Evolutionary conservation across 2,888 invertebrate genomes (phyloP).

Genomic region (Tromatobia lineatoria): DNA sequence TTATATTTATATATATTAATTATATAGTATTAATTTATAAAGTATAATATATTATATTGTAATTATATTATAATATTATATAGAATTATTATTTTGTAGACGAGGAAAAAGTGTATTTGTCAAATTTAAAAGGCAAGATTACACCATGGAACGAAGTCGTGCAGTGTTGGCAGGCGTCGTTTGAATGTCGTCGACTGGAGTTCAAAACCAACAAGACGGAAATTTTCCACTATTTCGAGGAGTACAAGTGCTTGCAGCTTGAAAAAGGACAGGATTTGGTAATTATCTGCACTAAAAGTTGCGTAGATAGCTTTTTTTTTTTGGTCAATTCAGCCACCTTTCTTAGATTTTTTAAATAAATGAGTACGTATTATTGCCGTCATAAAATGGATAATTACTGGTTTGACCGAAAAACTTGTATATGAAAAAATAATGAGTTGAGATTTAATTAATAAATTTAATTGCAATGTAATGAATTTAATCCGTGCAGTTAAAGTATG

Average conservation of each 20-base stretch:
- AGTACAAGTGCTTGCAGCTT: not conserved
- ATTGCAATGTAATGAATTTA: not conserved
- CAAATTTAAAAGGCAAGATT: not conserved
- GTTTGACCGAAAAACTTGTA: too few species aligned
- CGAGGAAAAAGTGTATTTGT: not conserved
- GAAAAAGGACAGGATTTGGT: conserved; percentile 2
- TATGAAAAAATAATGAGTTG: too few species aligned
- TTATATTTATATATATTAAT: too few species aligned
- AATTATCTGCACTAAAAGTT: not conserved
- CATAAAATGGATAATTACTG: too few species aligned
- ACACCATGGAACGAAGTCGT: not conserved
- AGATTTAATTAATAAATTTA: not conserved
- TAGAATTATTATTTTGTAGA: not conserved
- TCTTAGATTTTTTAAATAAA: not conserved
- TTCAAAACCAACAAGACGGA: not conserved
- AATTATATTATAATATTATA: not conserved
- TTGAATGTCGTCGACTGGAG: not conserved
- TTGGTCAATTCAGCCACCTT: not conserved
- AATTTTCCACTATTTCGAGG: not conserved
- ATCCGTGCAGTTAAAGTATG: not conserved
- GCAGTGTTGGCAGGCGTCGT: not conserved
- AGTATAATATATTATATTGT: too few species aligned
- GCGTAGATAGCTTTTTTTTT: not conserved
- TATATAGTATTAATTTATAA: too few species aligned
- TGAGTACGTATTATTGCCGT: not conserved